These are phyloP conservation scores for Danio kyathit DNA, from an alignment of 2,797 vertebrate species.

Conservation along the genomic window DNA sequence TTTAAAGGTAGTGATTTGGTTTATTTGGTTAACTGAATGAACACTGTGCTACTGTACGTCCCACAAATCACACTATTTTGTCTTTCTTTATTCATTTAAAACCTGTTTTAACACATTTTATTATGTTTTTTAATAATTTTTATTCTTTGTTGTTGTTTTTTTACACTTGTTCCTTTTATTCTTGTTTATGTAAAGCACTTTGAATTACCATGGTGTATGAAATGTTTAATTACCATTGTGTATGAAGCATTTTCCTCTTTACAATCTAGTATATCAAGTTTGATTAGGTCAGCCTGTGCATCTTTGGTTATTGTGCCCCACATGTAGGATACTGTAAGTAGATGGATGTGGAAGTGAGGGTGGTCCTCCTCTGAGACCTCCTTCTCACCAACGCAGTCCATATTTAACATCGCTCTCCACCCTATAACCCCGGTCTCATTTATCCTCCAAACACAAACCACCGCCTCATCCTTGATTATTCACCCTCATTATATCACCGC, in stretches of 20 bases:
- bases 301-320: conserved; percentile 43
- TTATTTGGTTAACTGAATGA: too few relatives aligned
- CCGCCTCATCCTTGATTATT: conserved; percentile 24
- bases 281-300: conserved; percentile 34
- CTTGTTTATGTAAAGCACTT: too few relatives aligned
- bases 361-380: conserved; percentile 47
- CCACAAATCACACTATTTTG: too few relatives aligned
- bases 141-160: too few relatives aligned
- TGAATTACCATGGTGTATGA: too few relatives aligned
- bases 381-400: conserved; percentile 17
- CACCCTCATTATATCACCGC: conserved; percentile 32
- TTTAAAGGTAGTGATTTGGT: too few relatives aligned
- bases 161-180: too few relatives aligned
- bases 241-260: background rate
- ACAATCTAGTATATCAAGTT: conserved; percentile 2
- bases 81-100: too few relatives aligned
- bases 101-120: too few relatives aligned
- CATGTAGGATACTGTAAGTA: conserved; percentile 43
- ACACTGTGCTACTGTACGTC: too few relatives aligned
- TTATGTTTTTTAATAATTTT: too few relatives aligned
- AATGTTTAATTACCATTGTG: too few relatives aligned
- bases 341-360: conserved; percentile 19
- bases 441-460: conserved; percentile 28
- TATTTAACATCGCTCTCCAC: conserved; percentile 47
- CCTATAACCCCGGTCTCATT: conserved; percentile 23